phyloP scores from a whole-genome alignment of 92 coral and sea anemone species.

The Phenganax marumi region DNA sequence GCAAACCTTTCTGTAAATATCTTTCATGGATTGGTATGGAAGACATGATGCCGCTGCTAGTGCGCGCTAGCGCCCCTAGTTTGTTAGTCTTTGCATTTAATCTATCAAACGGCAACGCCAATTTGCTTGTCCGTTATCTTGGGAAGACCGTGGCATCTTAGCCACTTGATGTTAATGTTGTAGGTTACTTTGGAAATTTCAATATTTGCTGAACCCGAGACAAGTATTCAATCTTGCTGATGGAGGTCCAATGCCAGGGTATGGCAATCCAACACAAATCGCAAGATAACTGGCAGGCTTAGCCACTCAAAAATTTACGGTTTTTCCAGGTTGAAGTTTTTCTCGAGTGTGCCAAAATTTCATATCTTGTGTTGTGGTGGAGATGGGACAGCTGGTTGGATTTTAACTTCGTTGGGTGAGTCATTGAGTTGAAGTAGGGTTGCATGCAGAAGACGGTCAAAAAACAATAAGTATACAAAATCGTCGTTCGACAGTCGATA shows the following conservation, averaged over 20 bases:
- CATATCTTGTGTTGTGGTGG: conserved; percentile 98
- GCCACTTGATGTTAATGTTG: no score
- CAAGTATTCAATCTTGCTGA: conserved; percentile 96
- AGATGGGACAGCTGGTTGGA: conserved; percentile 99
- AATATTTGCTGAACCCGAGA: conserved; percentile 88
- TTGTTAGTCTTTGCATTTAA: no score
- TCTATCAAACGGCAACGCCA: no score
- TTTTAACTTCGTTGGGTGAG: conserved; percentile 85
- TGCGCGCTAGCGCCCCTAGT: no score
- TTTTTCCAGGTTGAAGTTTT: conserved; percentile 80
- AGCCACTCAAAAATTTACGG: background rate
- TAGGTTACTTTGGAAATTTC: conserved; percentile 90
- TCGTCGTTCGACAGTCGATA: background rate
- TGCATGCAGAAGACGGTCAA: background rate
- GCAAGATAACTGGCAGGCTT: background rate
- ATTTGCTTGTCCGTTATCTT: no score
- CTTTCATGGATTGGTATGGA: no score
- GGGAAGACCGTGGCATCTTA: no score
- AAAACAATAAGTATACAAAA: no score
- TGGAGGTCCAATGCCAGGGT: conserved; percentile 97
- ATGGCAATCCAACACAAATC: background rate
- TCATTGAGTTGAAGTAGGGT: background rate
- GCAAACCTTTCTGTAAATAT: no score
- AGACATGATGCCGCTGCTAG: no score
- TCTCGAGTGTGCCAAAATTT: conserved; percentile 71